Evolutionary conservation across 2,113 vertebrate genomes (phyloP), one percentile per base, ranked within the genome.

Genomic region (Pteronura brasiliensis): DNA sequence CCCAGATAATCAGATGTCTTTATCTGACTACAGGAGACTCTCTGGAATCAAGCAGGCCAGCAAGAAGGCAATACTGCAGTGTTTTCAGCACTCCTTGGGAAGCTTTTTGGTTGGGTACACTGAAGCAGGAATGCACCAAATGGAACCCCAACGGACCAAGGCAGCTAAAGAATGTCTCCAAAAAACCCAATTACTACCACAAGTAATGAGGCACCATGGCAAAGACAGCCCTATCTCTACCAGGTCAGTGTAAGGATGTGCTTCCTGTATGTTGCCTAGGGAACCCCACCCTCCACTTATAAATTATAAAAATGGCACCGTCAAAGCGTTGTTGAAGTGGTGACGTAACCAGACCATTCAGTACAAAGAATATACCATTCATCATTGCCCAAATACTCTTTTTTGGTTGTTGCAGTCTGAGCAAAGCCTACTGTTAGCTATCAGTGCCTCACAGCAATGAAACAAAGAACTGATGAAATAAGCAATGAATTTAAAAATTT

Each of bases 231-330:
- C 39, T 25, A 3, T 21, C n/a, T 34, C 63, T 7, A 31, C 47
- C 36, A 42, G 0, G 13, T 23, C 1, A 4, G n/a, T 0, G 47
- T 2, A 42, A 88, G 61, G 25, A 74, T 11, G 27, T 0, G 3
- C 13, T 69, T 96, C 69, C 13, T 20, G 6, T 4, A 34, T 21
- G 5, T 7, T 9, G 23, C 42, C 79, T 5, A n/a, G 72, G 80
- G 42, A 55, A 29, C 7, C 23, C 27, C 52, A 5, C 6, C 36
- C 11, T n/a, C 15, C 61, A 42, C 59, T 80, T 55, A 49, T 1
- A 59, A 61, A 90, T 67, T n/a, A 88, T 15, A 42, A 71, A 74
- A 79, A 90, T 1, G 80, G 83, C 87, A 93, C 61, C 59, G 63
- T n/a, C 31, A 25, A 81, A 36, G 36, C 31, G 29, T 9, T 39